Evolutionary conservation across 2,888 invertebrate species (phyloP).

Genomic region (Stenichneumon culpator): DNA sequence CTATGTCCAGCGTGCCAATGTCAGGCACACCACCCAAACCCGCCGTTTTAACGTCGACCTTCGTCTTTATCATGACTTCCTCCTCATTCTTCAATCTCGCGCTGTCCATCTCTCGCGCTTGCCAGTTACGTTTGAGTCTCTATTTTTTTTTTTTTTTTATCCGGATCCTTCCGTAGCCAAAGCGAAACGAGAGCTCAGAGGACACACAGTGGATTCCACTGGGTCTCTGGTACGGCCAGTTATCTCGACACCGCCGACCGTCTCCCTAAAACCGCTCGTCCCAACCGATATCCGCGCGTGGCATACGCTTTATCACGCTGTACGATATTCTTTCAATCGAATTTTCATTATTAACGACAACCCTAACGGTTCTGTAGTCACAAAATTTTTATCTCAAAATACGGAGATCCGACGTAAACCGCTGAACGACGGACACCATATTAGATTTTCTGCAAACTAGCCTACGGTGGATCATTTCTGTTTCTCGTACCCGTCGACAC

Average conservation of each 20-base stretch:
- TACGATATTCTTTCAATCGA: conserved; percentile 77
- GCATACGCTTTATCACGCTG: conserved; percentile 72
- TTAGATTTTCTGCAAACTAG: conserved; percentile 76
- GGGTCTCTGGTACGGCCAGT: conserved; percentile 39
- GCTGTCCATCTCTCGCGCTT: conserved; percentile 70
- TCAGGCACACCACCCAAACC: conserved; percentile 73
- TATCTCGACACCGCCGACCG: conserved; percentile 48
- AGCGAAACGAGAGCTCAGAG: conserved; percentile 13
- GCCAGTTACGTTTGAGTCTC: background rate
- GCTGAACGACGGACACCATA: conserved; percentile 80
- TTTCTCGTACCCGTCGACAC: background rate
- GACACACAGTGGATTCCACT: conserved; percentile 60
- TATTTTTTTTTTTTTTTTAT: conserved; percentile 41
- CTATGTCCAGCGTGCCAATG: conserved; percentile 78
- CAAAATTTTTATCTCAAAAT: conserved; percentile 74
- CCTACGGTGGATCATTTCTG: conserved; percentile 2
- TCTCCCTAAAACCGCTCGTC: conserved; percentile 56
- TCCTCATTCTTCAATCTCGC: conserved; percentile 68
- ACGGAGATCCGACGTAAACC: conserved; percentile 75
- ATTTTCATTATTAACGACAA: conserved; percentile 80
- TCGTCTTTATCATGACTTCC: conserved; percentile 68
- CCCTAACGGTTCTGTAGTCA: conserved; percentile 32
- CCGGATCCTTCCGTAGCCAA: conserved; percentile 30
- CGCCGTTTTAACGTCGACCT: conserved; percentile 72
- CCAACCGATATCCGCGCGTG: conserved; percentile 53